Base-by-base conservation (phyloP, 23 tunicate genomes). In the Corella eumyota region DNA sequence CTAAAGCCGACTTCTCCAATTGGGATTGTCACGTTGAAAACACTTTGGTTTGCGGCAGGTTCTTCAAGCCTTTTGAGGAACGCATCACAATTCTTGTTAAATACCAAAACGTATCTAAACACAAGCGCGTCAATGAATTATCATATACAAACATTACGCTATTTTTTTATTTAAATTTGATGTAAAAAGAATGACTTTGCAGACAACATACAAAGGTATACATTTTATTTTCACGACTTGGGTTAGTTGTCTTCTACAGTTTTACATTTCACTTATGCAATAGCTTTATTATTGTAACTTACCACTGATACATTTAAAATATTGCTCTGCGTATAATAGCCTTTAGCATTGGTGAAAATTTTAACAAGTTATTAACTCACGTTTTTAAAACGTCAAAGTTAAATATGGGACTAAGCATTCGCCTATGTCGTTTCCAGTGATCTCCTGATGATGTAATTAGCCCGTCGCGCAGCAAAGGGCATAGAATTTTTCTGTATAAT, bases 361-460 rank as follows among this genome's bases (percentile, higher is more conserved):
- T 13, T 15, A 44, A n/a, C n/a, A n/a, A n/a, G n/a, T n/a, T n/a
- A n/a, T n/a, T n/a, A n/a, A n/a, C 60, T 11, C 9, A 54, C 60
- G 22, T 20, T 54, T 54, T 54, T 19, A 54, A 9, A 19, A 54
- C 20, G 60, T 54, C 60, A 54, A 54, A 54, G 25, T 54, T n/a
- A 54, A 54, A 54, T 13, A 54, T 22, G 17, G 60, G 22, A 9
- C 22, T 54, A 9, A 54, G 22, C 25, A 54, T 9, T 54, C 25
- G 17, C 17, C 60, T n/a, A 54, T 54, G 60, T 54, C 60, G 22
- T 23, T 54, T 54, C 60, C 60, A 54, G 9, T 19, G 22, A 54
- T n/a, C 60, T 15, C 60, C 60, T n/a, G 17, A 9, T n/a, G 60
- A 54, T 13, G 22, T 54, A 13, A 54, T 15, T 9, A 54, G 21